Base-by-base conservation (phyloP, 2,888 invertebrate genomes). In the Cryptocheilus praepositus region DNA sequence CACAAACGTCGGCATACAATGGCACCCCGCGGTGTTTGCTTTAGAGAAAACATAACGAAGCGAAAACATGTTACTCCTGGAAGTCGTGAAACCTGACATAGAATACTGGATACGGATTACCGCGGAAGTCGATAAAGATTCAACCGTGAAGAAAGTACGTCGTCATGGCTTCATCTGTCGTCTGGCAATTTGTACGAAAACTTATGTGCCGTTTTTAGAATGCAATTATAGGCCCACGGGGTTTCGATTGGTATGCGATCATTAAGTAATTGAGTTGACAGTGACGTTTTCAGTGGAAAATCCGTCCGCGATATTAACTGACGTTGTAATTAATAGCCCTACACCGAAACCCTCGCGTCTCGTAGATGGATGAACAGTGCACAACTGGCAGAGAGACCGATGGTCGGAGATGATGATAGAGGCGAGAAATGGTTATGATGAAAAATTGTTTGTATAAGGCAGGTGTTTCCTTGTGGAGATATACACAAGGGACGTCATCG, bases 1-100 rank as follows among this genome's bases (percentile, higher is more conserved):
- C 85, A 86, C 87, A 87, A 81, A 82, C 77, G 82, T 81, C 82
- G 78, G 18, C 15, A 36, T 16, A 86, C 81, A 86, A 85, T 84
- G 71, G 74, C 60, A 54, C 63, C 81, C 80, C 74, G 74, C 68
- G 61, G 75, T 49, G 79, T 60, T 59, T 66, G 72, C 36, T 36
- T 36, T 7, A 11, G 7, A 11, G 36, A 36, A 66, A 64, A 75
- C 83, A 80, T 73, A 73, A 71, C 75, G 76, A 65, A 77, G 70
- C 72, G 74, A 78, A 82, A 86, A 85, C 83, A 81, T 73, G 72
- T 80, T 78, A 74, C 66, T 77, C 58, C 61, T 53, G 62, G 22
- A 52, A 58, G 44, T 61, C 59, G 46, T 25, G 62, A 70, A 59
- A 71, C 86, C 81, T 86, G 86, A 83, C 79, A 61, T 21, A 58